Percentiles rank a stretch among this genome's conserved stretches.
These are phyloP conservation scores for Poeciliopsis turrubarensis DNA, from an alignment of 2,113 vertebrate genomes.

Conservation along the genomic window DNA sequence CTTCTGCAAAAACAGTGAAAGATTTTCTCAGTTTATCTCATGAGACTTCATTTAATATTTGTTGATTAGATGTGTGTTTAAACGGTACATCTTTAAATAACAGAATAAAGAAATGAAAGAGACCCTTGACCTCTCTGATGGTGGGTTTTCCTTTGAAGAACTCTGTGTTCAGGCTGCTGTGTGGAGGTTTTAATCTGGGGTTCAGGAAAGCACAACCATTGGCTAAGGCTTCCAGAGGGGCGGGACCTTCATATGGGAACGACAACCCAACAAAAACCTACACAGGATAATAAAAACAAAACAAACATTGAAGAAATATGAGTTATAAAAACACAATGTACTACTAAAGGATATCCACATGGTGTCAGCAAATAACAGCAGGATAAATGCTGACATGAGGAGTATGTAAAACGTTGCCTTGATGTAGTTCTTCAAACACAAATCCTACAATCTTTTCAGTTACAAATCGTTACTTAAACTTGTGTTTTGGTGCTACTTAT, in stretches of 20 bases:
- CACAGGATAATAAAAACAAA: not conserved
- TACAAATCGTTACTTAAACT: not conserved
- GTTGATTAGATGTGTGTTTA: not conserved
- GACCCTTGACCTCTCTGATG: slow-evolving; percentile 83
- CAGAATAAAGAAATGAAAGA: not conserved
- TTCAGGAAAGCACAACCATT: slow-evolving; percentile 92
- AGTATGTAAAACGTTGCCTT: not conserved
- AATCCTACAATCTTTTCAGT: not conserved
- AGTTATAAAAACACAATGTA: slow-evolving; percentile 17
- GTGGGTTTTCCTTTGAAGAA: slow-evolving; percentile 94
- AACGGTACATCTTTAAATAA: not conserved
- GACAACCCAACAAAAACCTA: slow-evolving; percentile 86
- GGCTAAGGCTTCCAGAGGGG: slow-evolving; percentile 90
- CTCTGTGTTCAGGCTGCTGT: slow-evolving; percentile 90
- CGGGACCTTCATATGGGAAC: slow-evolving; percentile 91
- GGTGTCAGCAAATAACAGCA: slow-evolving; percentile 34
- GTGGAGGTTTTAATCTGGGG: slow-evolving; percentile 87
- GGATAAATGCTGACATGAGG: not conserved
- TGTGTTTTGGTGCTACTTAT: not conserved
- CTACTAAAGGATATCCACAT: slow-evolving; percentile 25
- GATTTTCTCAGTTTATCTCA: too few relatives aligned
- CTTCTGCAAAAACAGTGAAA: too few relatives aligned
- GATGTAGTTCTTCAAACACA: not conserved
- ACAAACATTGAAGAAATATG: not conserved
- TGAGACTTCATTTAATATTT: not conserved